Conservation (phyloP, 2,888 invertebrate genomes). For the Leucania comma region DNA sequence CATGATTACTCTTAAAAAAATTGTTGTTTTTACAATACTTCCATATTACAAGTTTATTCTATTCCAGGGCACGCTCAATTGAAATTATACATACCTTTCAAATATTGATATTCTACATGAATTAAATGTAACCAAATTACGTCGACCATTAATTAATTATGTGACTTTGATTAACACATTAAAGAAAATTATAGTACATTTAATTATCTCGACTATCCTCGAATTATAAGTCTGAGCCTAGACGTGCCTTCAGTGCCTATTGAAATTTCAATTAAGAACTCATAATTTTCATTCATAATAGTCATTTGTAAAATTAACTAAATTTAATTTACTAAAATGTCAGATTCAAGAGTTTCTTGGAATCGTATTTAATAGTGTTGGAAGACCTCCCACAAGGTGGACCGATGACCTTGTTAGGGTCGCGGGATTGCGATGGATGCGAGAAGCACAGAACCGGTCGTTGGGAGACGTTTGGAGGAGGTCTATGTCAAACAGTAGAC, state of each 20-base stretch:
- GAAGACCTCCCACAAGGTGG: too few relatives aligned
- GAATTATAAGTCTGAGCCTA: not conserved
- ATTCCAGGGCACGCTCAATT: too few relatives aligned
- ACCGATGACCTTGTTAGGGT: too few relatives aligned
- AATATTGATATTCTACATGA: not conserved
- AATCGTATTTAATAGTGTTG: too few relatives aligned
- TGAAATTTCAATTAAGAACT: conserved; percentile 15
- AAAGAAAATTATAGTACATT: not conserved
- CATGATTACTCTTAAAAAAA: too few relatives aligned
- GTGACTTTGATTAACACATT: conserved; percentile 12
- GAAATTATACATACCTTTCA: not conserved
- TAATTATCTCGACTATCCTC: conserved; percentile 21
- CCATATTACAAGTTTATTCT: too few relatives aligned
- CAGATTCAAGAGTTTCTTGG: not conserved
- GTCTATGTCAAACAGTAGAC: too few relatives aligned
- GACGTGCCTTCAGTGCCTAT: not conserved
- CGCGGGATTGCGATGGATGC: too few relatives aligned
- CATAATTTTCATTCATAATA: not conserved
- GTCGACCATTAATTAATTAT: conserved; percentile 9
- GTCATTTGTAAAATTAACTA: conserved; percentile 4
- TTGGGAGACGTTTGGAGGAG: too few relatives aligned
- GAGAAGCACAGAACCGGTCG: too few relatives aligned
- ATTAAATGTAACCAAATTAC: not conserved
- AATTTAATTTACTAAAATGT: not conserved
- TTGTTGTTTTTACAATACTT: too few relatives aligned